A percentile compares a stretch with the other conserved stretches of the same genome.
Conservation (phyloP, 2,888 invertebrate genomes). For the Boloria selene region DNA sequence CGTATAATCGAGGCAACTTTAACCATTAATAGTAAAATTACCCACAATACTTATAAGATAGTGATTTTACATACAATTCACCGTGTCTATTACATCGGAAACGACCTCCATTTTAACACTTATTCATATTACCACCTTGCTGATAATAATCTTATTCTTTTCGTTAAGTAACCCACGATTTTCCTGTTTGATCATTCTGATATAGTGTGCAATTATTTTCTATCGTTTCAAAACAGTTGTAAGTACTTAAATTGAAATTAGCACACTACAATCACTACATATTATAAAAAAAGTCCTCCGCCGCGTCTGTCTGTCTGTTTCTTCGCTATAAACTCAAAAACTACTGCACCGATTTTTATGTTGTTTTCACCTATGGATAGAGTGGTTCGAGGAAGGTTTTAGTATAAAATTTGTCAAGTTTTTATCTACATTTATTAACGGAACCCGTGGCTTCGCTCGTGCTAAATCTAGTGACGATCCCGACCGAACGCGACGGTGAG, state of each 20-base stretch:
- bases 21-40: not conserved
- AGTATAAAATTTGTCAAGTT: too few relatives aligned
- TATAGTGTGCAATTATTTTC: slow-evolving; percentile 48
- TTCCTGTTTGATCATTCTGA: slow-evolving; percentile 50
- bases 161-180: slow-evolving; percentile 55
- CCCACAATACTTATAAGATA: slow-evolving; percentile 11
- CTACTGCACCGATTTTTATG: too few relatives aligned
- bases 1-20: not conserved
- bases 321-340: too few relatives aligned
- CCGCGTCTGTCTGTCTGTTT: too few relatives aligned
- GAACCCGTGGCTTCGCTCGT: too few relatives aligned
- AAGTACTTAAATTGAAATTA: slow-evolving; percentile 43
- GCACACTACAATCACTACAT: too few relatives aligned
- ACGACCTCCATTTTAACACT: slow-evolving; percentile 58
- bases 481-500: too few relatives aligned
- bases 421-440: too few relatives aligned
- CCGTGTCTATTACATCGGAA: slow-evolving; percentile 64
- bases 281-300: too few relatives aligned
- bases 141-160: slow-evolving; percentile 64
- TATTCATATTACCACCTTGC: slow-evolving; percentile 58
- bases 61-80: slow-evolving; percentile 44
- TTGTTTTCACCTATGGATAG: too few relatives aligned
- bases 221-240: slow-evolving; percentile 44
- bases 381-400: too few relatives aligned
- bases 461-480: too few relatives aligned